These are phyloP conservation scores for Holacanthella duospinosa DNA, from an alignment of 2,888 invertebrate genomes.

Conservation along the genomic window DNA sequence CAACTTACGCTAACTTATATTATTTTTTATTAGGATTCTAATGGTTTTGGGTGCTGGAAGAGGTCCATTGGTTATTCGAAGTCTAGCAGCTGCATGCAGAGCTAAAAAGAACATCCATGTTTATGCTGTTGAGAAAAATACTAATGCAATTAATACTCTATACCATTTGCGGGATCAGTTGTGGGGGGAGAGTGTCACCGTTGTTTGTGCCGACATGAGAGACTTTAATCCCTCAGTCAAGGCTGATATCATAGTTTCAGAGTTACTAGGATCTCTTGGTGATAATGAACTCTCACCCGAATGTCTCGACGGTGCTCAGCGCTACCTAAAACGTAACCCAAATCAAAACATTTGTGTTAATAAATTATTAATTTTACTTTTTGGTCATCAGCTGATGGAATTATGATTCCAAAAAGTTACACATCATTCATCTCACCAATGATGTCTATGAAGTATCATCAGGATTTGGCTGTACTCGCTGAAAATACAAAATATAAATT, in stretches of 20 bases:
- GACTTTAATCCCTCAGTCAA: conserved; percentile 66
- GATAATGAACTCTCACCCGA: conserved; percentile 99
- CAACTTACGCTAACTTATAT: neutral
- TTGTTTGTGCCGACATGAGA: conserved; percentile 79
- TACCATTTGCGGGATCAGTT: conserved; percentile 31
- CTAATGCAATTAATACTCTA: conserved; percentile 75
- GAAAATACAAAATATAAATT: conserved; percentile 43
- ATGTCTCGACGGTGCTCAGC: conserved; percentile 87
- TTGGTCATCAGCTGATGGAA: conserved; percentile 56
- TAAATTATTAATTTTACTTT: conserved; percentile 4
- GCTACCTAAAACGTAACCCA: conserved; percentile 57
- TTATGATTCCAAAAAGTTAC: conserved; percentile 82
- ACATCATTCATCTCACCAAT: conserved; percentile 85
- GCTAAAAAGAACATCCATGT: conserved; percentile 57
- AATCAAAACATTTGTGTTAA: neutral
- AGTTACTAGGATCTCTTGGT: conserved; percentile 92
- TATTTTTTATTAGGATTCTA: conserved; percentile 46
- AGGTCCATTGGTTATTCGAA: conserved; percentile 86
- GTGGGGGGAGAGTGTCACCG: conserved; percentile 55
- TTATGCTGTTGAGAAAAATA: conserved; percentile 96
- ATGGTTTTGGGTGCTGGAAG: conserved; percentile 92
- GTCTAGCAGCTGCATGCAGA: conserved; percentile 64
- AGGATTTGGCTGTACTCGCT: conserved; percentile 52
- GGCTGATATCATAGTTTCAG: conserved; percentile 92
- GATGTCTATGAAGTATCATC: conserved; percentile 78